Evolutionary conservation across 2,113 vertebrate species (phyloP).

Genomic region (Spea multiplicata): DNA sequence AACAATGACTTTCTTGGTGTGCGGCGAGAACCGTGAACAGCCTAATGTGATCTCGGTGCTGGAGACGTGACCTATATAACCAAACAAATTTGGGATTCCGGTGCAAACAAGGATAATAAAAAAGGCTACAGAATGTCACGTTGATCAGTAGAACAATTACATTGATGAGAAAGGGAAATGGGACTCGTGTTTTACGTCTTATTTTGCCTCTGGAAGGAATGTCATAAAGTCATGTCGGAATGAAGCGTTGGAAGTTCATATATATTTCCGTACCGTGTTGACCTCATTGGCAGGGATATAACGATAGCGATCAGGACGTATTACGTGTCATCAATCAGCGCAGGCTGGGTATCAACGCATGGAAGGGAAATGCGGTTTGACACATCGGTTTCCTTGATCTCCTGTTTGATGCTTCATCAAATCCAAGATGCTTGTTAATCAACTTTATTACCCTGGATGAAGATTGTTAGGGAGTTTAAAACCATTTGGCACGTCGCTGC

Average conservation of each 20-base stretch:
- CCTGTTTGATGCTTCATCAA: constrained; percentile 22
- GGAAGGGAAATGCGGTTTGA: not conserved
- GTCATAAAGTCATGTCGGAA: too few species aligned
- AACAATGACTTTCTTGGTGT: not conserved
- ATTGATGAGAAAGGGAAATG: too few species aligned
- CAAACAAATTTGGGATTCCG: not conserved
- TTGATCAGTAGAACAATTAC: too few species aligned
- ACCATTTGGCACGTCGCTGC: constrained; percentile 9
- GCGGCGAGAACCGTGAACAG: not conserved
- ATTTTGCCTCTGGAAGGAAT: too few species aligned
- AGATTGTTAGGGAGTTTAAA: constrained; percentile 15
- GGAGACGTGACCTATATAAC: not conserved
- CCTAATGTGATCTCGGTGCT: not conserved
- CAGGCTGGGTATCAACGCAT: not conserved
- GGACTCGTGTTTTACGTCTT: too few species aligned
- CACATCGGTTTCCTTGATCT: constrained; percentile 23
- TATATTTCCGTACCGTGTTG: not conserved
- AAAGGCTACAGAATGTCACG: too few species aligned
- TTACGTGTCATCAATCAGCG: not conserved
- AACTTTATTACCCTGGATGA: constrained; percentile 23
- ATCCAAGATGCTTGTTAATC: constrained; percentile 22
- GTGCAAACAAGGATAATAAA: not conserved
- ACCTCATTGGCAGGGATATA: constrained; percentile 1
- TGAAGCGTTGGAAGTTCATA: too few species aligned
- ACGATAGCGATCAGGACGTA: not conserved